Evolutionary conservation across 2,113 vertebrate genomes (phyloP).

Genomic region (Laterallus jamaicensis): DNA sequence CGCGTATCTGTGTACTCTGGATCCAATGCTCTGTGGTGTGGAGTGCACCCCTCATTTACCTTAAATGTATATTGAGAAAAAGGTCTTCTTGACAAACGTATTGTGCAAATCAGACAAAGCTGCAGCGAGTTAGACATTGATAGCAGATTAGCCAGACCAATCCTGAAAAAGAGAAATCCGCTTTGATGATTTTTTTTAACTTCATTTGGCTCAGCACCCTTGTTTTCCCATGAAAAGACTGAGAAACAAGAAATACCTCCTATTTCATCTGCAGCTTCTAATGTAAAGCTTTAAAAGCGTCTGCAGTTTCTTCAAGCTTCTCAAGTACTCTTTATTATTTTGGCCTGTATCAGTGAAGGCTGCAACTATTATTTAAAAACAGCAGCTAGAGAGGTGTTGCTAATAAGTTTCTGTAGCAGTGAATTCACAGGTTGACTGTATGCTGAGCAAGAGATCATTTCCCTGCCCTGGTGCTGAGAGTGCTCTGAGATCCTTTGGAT

Average conservation of each 20-base stretch:
- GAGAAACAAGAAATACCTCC: not conserved
- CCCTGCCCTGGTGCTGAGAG: not conserved
- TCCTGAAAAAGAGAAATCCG: not conserved
- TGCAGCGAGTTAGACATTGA: not conserved
- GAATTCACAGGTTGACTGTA: not conserved
- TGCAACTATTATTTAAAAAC: not conserved
- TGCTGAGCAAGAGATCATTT: not conserved
- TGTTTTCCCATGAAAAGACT: not conserved
- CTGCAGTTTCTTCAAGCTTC: not conserved
- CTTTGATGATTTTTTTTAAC: not conserved
- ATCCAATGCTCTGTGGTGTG: not conserved
- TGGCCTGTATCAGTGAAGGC: not conserved
- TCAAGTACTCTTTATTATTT: slow-evolving; percentile 26
- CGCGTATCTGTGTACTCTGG: not conserved
- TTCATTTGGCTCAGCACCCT: not conserved
- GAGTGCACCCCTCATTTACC: not conserved
- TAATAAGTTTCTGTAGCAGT: not conserved
- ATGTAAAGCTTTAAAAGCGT: slow-evolving; percentile 1
- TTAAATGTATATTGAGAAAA: not conserved
- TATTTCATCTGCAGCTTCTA: not conserved
- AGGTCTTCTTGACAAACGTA: not conserved
- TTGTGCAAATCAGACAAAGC: not conserved
- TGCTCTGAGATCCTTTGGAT: not conserved
- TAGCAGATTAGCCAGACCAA: not conserved
- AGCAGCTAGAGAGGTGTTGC: not conserved